Evolutionary conservation across 2,888 invertebrate species (phyloP), one percentile per base, ranked within the genome.

Genomic region (Amphipyra berbera): DNA sequence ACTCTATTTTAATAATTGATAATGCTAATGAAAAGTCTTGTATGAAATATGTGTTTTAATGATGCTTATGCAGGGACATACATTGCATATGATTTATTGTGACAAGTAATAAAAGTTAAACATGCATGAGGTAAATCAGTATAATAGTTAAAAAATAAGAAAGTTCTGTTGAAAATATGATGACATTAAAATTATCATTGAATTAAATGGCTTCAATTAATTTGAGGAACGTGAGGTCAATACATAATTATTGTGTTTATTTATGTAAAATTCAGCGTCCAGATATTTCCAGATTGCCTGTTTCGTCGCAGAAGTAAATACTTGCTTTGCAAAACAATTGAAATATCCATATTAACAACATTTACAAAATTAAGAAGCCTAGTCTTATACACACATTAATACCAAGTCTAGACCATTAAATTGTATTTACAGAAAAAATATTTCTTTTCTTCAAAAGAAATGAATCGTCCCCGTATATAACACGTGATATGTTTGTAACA

Each of bases 1-100:
- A 88, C 85, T 88, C 80, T 82, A 88, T 88, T 89, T 87, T 85
- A 89, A 90, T 91, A 89, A 91, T 89, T 91, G 90, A 90, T 91
- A 91, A 89, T 88, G 86, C 78, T 86, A 90, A 90, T 90, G 88
- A 86, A 86, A 82, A 61, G 63, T 72, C 75, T 64, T 44, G 53
- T 52, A 62, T 78, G 73, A 73, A 67, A 61, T 76, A 78, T 78
- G 60, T 55, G 65, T 62, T 76, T 76, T 68, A 78, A 76, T 63
- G 60, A 52, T 54, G 50, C 47, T 40, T 68, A 46, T 62, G 46
- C 61, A 47, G n/a, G 53, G 58, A 52, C 21, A 45, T 35, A 41
- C 58, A 41, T 61, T 57, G 44, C 0, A 46, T 49, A 5, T 1
- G 49, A 76, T 66, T 70, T 60, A 61, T 61, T 3, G 42, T 2